Conservation (phyloP, 1,140 invertebrate species). For the Cydia pomonella region DNA sequence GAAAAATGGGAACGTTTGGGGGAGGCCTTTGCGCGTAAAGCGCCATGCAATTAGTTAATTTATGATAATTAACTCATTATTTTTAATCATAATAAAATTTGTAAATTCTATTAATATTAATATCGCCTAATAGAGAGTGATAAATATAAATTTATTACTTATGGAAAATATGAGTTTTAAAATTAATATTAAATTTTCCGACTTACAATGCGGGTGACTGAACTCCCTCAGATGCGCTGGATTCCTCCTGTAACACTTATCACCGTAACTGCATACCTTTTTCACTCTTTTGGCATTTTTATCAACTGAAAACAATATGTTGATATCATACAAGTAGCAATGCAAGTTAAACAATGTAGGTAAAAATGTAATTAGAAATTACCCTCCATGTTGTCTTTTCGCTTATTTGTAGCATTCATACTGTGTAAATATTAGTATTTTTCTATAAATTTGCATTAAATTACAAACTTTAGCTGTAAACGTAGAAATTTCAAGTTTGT, state of each 20-base stretch:
- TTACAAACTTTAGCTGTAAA: slow-evolving; percentile 25
- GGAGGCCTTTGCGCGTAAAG: too few relatives aligned
- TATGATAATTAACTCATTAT: too few relatives aligned
- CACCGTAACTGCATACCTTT: slow-evolving; percentile 84
- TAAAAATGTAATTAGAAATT: background rate
- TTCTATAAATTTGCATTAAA: background rate
- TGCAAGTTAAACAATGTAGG: background rate
- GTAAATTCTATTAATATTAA: too few relatives aligned
- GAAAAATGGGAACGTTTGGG: too few relatives aligned
- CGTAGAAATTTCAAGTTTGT: background rate
- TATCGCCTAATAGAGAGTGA: too few relatives aligned
- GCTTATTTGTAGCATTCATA: slow-evolving; percentile 52
- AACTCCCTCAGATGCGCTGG: slow-evolving; percentile 90
- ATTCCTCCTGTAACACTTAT: slow-evolving; percentile 90
- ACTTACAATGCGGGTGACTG: slow-evolving; percentile 88
- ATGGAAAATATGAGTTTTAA: too few relatives aligned
- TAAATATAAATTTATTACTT: too few relatives aligned
- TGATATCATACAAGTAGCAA: slow-evolving; percentile 4
- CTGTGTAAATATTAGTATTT: slow-evolving; percentile 19
- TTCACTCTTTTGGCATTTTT: slow-evolving; percentile 60
- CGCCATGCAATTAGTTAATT: too few relatives aligned
- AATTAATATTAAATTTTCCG: background rate
- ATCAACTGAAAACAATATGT: slow-evolving; percentile 49
- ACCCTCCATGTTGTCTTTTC: slow-evolving; percentile 51
- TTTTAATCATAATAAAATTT: too few relatives aligned